Evolutionary conservation across 2,888 invertebrate genomes (phyloP), one percentile per base, ranked within the genome.

Genomic region (Girardia tigrina): DNA sequence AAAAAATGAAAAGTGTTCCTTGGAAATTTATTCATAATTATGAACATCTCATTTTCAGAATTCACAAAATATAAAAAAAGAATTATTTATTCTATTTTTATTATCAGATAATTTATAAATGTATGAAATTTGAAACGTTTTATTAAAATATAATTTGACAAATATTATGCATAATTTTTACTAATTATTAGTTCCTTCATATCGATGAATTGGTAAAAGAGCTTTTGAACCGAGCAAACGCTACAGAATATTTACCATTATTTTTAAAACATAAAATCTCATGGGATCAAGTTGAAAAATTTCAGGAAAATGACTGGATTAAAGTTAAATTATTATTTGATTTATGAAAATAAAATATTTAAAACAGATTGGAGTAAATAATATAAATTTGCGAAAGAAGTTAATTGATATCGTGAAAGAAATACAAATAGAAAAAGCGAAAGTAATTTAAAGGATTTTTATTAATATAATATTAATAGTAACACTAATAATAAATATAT

Each of bases 211-310:
- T 2, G n/a, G 56, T 56, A n/a, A 56, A 56, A 56, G 56, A 56
- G 23, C 56, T 56, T 8, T 23, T 56, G n/a, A 56, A 23, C 23
- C 56, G 56, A 8, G 56, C 23, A 8, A 56, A 56, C n/a, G 56
- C 56, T 56, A 56, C 56, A 4, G 56, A 56, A n/a, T 56, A 56
- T 56, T 56, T 56, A 56, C 56, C 56, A 56, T 56, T 56, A 20
- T 56, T 56, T 16, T 2, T 56, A n/a, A 56, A 23, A 56, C 23
- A 56, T 23, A 56, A 56, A 8, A 56, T n/a, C 4, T 12, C 8
- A 56, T 56, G 4, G 56, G 56, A 56, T 56, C 8, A 56, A n/a
- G 4, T 56, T 4, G 8, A 56, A 16, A 56, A 56, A 56, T 56
- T 56, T n/a, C 4, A 4, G 23, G 56, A 56, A 56, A n/a, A 56